phyloP scores from a whole-genome alignment of 1,140 invertebrate species.

The Lanistes nyassanus region DNA sequence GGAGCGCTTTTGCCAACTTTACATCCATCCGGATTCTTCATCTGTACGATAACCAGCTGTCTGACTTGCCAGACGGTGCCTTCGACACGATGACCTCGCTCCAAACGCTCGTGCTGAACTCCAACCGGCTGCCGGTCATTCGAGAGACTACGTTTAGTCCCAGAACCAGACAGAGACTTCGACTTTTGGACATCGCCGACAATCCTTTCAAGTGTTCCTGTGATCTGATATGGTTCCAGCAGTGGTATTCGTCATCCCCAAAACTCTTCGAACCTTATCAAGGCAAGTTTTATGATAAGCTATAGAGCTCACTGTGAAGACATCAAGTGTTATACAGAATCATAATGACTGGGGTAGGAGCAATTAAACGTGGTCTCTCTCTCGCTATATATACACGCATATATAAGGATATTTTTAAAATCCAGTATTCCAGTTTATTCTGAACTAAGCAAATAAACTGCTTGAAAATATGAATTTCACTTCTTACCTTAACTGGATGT shows the following conservation, averaged over 20 bases:
- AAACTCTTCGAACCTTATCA: not conserved
- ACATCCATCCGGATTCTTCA: not conserved
- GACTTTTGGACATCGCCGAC: not conserved
- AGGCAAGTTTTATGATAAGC: too few species aligned
- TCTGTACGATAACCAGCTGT: not conserved
- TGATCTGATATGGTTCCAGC: constrained; percentile 17
- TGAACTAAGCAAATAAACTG: too few species aligned
- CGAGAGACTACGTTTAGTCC: not conserved
- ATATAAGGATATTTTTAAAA: too few species aligned
- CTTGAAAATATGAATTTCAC: too few species aligned
- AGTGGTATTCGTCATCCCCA: constrained; percentile 6
- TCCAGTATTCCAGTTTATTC: too few species aligned
- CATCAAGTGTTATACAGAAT: too few species aligned
- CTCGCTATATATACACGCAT: too few species aligned
- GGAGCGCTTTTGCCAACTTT: not conserved
- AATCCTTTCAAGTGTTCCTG: constrained; percentile 15
- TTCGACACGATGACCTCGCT: not conserved
- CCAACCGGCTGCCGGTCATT: not conserved
- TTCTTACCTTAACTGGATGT: too few species aligned
- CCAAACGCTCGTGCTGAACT: not conserved
- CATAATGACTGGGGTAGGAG: too few species aligned
- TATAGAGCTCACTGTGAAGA: too few species aligned
- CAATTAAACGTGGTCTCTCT: too few species aligned
- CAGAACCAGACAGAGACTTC: not conserved
- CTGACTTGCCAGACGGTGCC: not conserved